These are phyloP conservation scores for Aphis craccivora DNA, from an alignment of 1,140 invertebrate genomes.

Conservation along the genomic window DNA sequence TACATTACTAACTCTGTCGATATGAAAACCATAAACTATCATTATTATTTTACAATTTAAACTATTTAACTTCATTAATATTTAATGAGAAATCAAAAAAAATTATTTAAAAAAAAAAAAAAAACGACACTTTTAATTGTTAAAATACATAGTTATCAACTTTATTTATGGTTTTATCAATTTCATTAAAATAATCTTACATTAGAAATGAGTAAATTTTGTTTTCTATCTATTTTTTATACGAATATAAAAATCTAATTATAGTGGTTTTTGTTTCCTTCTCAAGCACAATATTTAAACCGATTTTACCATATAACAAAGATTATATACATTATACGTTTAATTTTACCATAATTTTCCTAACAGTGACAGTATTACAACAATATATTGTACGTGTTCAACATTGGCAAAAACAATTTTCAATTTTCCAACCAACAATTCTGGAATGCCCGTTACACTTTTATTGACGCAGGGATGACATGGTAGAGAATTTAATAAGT, in stretches of 20 bases:
- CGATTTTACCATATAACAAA: background rate
- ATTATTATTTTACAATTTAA: background rate
- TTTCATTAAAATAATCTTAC: background rate
- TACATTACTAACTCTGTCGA: background rate
- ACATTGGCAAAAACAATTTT: conserved; percentile 18
- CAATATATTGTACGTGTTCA: background rate
- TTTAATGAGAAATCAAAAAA: no score
- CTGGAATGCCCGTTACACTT: background rate
- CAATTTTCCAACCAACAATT: background rate
- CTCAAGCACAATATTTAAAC: background rate
- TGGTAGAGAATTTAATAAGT: conserved; percentile 18
- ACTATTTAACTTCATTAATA: background rate
- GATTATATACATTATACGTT: background rate
- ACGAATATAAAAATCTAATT: background rate
- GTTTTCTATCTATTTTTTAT: background rate
- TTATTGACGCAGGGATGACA: background rate
- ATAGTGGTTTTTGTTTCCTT: background rate
- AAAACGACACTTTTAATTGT: no score
- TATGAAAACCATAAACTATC: background rate
- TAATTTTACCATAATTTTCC: background rate
- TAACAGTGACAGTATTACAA: background rate
- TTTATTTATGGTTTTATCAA: no score
- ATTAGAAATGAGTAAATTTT: background rate
- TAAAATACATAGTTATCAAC: no score
- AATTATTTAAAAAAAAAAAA: no score